Percentiles rank a stretch among this genome's conserved stretches.
Evolutionary conservation across 2,888 invertebrate species (phyloP).

Genomic region (Griposia aprilina): DNA sequence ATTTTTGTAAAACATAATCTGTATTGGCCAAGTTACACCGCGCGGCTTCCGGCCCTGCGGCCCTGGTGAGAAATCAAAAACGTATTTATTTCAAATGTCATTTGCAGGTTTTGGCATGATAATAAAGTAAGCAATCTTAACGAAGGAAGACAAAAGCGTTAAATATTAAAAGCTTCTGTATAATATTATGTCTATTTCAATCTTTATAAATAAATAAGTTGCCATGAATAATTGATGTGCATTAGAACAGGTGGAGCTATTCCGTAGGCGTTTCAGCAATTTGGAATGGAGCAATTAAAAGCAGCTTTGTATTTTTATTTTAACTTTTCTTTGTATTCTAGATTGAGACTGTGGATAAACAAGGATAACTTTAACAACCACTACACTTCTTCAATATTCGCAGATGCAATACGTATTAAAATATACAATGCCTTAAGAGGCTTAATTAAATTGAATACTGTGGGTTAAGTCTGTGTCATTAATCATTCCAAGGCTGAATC

Average conservation of each 20-base stretch:
- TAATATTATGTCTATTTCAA: constrained; percentile 55
- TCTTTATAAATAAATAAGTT: constrained; percentile 63
- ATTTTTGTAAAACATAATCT: constrained; percentile 59
- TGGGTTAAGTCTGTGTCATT: constrained; percentile 33
- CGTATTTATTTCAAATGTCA: constrained; percentile 61
- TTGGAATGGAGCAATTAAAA: constrained; percentile 55
- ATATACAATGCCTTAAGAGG: constrained; percentile 13
- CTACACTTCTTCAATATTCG: constrained; percentile 19
- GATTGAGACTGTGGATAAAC: neutral
- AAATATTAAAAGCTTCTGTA: constrained; percentile 61
- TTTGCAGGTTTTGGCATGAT: constrained; percentile 46
- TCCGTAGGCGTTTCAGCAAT: constrained; percentile 48
- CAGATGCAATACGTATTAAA: constrained; percentile 21
- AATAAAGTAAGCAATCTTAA: constrained; percentile 54
- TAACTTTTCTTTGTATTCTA: constrained; percentile 11
- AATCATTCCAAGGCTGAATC: constrained; percentile 36
- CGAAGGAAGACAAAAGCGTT: constrained; percentile 57
- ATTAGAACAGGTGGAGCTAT: constrained; percentile 44
- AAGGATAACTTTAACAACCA: neutral
- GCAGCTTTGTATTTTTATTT: constrained; percentile 27
- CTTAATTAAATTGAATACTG: constrained; percentile 31
- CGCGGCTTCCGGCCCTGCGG: constrained; percentile 14
- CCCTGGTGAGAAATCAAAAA: constrained; percentile 53
- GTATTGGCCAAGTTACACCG: constrained; percentile 39
- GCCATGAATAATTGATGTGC: constrained; percentile 63